Evolutionary conservation across 2,113 vertebrate species (phyloP), one percentile per base, ranked within the genome.

Genomic region (Genyomyrus donnyi): DNA sequence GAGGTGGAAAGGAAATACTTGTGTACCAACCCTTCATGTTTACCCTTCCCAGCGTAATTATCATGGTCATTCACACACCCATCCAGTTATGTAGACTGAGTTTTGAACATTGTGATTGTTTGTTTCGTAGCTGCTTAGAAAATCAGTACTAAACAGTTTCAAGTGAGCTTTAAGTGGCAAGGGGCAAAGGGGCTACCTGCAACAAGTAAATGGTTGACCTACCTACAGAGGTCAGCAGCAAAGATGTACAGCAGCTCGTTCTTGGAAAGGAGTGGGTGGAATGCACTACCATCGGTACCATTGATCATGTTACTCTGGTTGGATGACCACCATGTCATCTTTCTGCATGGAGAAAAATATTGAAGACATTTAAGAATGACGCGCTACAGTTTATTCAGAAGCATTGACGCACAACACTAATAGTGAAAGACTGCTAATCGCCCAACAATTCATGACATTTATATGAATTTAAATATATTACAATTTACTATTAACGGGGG

Each of bases 281-380:
- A 99, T 83, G 97, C 96, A 0, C 97, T 97, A 10, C 98, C 98
- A 46, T 99, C 98, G 0, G 98, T 99, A 6, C 98, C 98, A 15
- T 99, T 99, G 91, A 99, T 99, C 98, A 99, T 99, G 93, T 99
- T 99, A 93, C 98, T 97, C 0, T 92, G 89, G n/a, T 97, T 95
- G 49, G 98, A 97, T 0, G 97, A 96, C 98, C 98, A 99, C 97
- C 97, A 99, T 2, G 95, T 94, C 94, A 99, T 96, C 8, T 94
- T 15, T 66, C 96, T 96, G 11, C 1, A 46, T 50, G 35, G 17
- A 3, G 24, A 3, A 42, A 74, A 9, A 52, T 48, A 52, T 85
- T 11, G n/a, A 53, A 50, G 35, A 58, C 21, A n/a, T 58, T n/a
- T 58, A 58, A n/a, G 62, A 27, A 11, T 3, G 9, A 70, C 3